Evolutionary conservation across 2,888 invertebrate genomes (phyloP), one percentile per base, ranked within the genome.

Genomic region (Celastrina argiolus): DNA sequence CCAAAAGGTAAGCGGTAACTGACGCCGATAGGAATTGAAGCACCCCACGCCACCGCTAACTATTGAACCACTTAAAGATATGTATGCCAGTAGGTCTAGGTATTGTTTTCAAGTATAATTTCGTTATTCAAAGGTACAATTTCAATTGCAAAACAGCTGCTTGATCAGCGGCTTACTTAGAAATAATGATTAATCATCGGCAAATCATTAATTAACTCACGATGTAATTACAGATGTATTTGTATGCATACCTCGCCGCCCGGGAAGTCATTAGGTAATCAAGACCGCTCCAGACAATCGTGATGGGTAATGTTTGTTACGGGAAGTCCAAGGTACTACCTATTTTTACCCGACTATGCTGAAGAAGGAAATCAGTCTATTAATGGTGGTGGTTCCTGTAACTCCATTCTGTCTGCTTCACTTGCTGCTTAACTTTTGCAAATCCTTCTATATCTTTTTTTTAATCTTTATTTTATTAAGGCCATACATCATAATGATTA

Each of bases 161-260:
- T 61, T 61, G 39, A 61, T 39, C 61, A 61, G 22, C 22, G 1
- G 31, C 61, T 22, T 61, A 18, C 39, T 39, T 61, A 61, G 39
- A 61, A 61, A 61, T 61, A 61, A 61, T 61, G 39, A 61, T 61
- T 61, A 61, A 61, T 61, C 61, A 61, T 61, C 34, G 18, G 61
- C 39, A 14, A 22, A 8, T 61, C 61, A 61, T 61, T 61, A 61
- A 61, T 61, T 61, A 61, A 61, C 61, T 61, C 61, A 61, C 61
- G 61, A 61, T 61, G 61, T 61, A 61, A 61, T 61, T 61, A 61
- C 14, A 14, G 12, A 61, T 61, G 36, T 61, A 61, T 61, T 61
- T 56, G 56, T 56, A 61, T 39, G 61, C 39, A 61, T 61, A 14
- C 61, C 61, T 59, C 59, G 14, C 61, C 61, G 7, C 39, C 61